These are phyloP conservation scores for Dufourea novaeangliae DNA, from an alignment of 1,140 invertebrate species.

Conservation along the genomic window DNA sequence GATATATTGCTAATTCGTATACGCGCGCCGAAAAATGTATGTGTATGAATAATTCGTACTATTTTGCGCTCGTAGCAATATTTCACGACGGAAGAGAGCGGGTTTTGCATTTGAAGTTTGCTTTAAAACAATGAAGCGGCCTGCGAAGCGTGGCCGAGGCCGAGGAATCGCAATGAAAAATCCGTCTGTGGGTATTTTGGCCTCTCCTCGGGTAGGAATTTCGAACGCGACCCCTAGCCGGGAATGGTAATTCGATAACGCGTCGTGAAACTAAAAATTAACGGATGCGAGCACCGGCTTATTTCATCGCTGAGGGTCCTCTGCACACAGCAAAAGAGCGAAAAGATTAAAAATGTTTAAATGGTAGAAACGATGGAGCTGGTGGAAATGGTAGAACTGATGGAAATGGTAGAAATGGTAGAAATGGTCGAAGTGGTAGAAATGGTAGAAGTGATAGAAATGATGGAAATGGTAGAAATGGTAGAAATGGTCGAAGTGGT, in stretches of 20 bases:
- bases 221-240: not conserved
- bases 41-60: not conserved
- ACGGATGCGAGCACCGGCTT: not conserved
- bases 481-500: too few species aligned
- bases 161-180: constrained; percentile 4
- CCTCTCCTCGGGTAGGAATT: not conserved
- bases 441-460: too few species aligned
- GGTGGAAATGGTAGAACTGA: too few species aligned
- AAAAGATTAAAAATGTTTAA: not conserved
- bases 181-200: not conserved
- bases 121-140: constrained; percentile 3
- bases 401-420: too few species aligned
- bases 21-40: not conserved
- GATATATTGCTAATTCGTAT: not conserved
- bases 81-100: not conserved
- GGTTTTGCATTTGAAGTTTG: constrained; percentile 18
- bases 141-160: not conserved
- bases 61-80: not conserved
- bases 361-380: too few species aligned
- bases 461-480: too few species aligned
- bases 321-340: not conserved
- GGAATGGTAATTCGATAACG: not conserved
- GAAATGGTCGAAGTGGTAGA: too few species aligned
- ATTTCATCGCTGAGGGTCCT: not conserved
- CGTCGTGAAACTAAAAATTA: not conserved